These are phyloP conservation scores for Hedya salicella DNA, from an alignment of 2,888 invertebrate species.

Conservation along the genomic window DNA sequence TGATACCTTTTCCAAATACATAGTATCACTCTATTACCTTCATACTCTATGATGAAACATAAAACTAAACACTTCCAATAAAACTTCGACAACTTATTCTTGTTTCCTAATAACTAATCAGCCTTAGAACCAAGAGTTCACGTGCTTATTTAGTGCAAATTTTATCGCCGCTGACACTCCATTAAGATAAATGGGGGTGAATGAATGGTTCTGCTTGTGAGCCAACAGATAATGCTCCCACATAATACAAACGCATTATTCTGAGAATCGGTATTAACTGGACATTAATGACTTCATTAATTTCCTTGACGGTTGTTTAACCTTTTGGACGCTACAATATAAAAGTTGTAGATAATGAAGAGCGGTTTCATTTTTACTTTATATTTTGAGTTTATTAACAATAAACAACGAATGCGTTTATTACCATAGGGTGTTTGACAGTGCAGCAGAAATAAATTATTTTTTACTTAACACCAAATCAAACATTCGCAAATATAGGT, in stretches of 20 bases:
- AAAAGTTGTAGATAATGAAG: not conserved
- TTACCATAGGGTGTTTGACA: too few relatives aligned
- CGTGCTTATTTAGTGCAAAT: slow-evolving; percentile 9
- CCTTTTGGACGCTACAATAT: not conserved
- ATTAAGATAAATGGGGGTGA: slow-evolving; percentile 26
- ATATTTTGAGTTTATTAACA: not conserved
- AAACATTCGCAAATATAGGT: too few relatives aligned
- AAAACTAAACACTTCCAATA: too few relatives aligned
- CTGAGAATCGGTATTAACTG: slow-evolving; percentile 4
- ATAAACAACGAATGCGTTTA: not conserved
- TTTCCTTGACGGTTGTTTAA: not conserved
- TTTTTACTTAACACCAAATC: too few relatives aligned
- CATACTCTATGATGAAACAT: too few relatives aligned
- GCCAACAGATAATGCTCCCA: slow-evolving; percentile 22
- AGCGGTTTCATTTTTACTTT: not conserved
- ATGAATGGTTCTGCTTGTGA: slow-evolving; percentile 10
- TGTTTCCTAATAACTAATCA: not conserved
- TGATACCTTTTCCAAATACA: too few relatives aligned
- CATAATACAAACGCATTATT: slow-evolving; percentile 4
- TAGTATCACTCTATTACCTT: too few relatives aligned
- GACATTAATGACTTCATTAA: not conserved
- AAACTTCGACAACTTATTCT: too few relatives aligned
- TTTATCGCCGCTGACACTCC: slow-evolving; percentile 12
- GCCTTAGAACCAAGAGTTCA: not conserved
- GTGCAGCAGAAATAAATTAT: too few relatives aligned